phyloP scores from a whole-genome alignment of 35 echinoderm and acorn worm species.

The Ophioderma brevispina region DNA sequence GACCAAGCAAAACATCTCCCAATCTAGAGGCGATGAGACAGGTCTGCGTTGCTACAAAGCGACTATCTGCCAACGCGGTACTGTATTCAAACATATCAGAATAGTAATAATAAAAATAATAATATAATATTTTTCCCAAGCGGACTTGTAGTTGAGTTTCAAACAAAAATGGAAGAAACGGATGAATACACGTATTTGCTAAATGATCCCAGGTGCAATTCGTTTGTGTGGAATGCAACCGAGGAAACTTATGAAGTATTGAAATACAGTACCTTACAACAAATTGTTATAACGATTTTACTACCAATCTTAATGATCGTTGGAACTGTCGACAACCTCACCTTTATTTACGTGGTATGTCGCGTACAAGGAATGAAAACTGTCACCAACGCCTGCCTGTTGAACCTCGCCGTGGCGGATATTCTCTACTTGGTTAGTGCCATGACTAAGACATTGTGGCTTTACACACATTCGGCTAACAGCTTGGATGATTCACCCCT shows the following conservation, averaged over 20 bases:
- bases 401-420: slow-evolving; percentile 82
- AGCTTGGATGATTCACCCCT: slow-evolving; percentile 50
- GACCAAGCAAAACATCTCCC: no score
- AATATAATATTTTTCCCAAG: no score
- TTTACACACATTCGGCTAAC: slow-evolving; percentile 54
- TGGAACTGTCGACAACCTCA: slow-evolving; percentile 65
- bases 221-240: neutral
- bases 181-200: neutral
- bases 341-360: slow-evolving; percentile 87
- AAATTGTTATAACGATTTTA: slow-evolving; percentile 36
- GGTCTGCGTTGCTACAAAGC: no score
- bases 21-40: no score
- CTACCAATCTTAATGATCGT: slow-evolving; percentile 53
- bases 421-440: slow-evolving; percentile 74
- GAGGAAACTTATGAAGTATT: neutral
- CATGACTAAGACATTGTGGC: slow-evolving; percentile 70
- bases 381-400: slow-evolving; percentile 79
- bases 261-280: neutral
- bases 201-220: neutral
- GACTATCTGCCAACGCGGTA: no score
- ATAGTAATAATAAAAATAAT: no score
- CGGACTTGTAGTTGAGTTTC: no score
- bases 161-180: no score
- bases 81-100: no score
- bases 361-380: slow-evolving; percentile 85